Evolutionary conservation across 2,888 invertebrate species (phyloP).

Genomic region (Piscicola geometra): DNA sequence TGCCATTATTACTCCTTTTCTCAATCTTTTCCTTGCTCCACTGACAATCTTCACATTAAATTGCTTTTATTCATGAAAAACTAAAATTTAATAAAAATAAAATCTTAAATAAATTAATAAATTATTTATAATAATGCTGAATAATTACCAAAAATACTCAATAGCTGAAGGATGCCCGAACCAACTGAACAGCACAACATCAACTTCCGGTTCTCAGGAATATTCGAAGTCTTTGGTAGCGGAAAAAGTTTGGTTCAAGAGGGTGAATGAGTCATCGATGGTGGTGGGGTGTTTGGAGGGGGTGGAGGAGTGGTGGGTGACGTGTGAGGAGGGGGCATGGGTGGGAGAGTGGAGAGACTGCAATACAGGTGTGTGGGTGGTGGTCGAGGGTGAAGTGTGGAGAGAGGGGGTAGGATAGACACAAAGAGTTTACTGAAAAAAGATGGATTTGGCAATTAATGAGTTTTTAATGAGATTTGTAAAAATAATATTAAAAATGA

Average conservation of each 20-base stretch:
- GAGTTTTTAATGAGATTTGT: too few species aligned
- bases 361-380: background rate
- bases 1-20: too few species aligned
- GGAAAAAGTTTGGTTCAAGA: background rate
- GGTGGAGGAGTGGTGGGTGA: background rate
- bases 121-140: background rate
- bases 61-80: background rate
- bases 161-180: background rate
- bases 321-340: background rate
- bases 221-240: slow-evolving; percentile 10
- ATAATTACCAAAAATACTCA: slow-evolving; percentile 32
- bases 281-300: slow-evolving; percentile 5
- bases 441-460: too few species aligned
- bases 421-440: too few species aligned
- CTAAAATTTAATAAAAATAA: background rate
- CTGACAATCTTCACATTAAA: background rate
- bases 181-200: background rate
- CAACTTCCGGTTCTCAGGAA: background rate
- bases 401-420: too few species aligned
- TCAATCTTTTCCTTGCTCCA: background rate
- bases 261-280: slow-evolving; percentile 9
- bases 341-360: slow-evolving; percentile 8
- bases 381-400: too few species aligned
- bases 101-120: background rate
- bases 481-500: too few species aligned